phyloP scores from a whole-genome alignment of 2,113 vertebrate genomes.

The Ondatra zibethicus region DNA sequence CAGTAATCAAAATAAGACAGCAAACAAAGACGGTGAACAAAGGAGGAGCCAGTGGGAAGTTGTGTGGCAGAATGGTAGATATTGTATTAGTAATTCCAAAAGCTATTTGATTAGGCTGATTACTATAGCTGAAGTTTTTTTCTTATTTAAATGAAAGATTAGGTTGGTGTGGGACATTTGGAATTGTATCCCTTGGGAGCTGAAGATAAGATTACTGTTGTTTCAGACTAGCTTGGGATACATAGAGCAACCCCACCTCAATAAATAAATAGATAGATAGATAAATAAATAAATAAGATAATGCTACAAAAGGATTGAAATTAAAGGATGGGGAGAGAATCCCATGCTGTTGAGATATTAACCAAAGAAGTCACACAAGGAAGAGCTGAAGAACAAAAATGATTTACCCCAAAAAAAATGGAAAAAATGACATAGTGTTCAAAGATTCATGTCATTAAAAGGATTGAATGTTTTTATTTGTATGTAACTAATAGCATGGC shows the following conservation, averaged over 20 bases:
- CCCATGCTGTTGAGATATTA: neutral
- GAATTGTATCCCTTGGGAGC: rapidly evolving
- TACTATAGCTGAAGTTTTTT: neutral
- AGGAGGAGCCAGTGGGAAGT: neutral
- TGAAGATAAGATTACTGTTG: neutral
- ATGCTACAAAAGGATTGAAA: neutral
- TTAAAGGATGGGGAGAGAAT: neutral
- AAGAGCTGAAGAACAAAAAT: neutral
- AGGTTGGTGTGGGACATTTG: neutral
- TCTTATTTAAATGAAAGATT: neutral
- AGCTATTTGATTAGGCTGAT: neutral
- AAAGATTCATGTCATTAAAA: neutral
- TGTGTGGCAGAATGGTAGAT: neutral
- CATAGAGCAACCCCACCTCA: neutral
- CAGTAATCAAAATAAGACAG: neutral
- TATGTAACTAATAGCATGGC: neutral
- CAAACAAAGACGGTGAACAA: neutral
- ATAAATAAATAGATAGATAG: neutral
- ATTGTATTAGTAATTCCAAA: neutral
- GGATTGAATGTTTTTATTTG: neutral
- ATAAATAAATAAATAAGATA: neutral
- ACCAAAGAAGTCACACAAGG: neutral
- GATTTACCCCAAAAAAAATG: neutral
- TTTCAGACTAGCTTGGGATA: neutral
- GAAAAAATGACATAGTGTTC: neutral